Base-by-base conservation (phyloP, 2,888 invertebrate genomes). In the Rhodophaea formosa region DNA sequence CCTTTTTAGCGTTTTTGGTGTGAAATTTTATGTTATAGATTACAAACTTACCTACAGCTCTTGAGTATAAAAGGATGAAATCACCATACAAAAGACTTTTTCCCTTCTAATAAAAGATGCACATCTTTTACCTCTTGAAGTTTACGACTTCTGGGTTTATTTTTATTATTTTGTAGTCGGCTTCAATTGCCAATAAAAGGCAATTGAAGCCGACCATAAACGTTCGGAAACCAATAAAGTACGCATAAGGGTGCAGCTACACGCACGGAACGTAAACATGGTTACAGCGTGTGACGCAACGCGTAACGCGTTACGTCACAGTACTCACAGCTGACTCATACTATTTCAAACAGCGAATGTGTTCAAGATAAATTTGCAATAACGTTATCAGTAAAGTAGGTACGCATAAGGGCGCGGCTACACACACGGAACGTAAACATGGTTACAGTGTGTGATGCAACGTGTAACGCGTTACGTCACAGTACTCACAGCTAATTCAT, bases 301-400 rank as follows among this genome's bases (percentile, higher is more conserved):
- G 5, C 23, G 39, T 10, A 39, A 39, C 39, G 39, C 39, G n/a
- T 39, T 39, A 39, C 39, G 39, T 39, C 39, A n/a, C 39, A 39
- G 39, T 39, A 10, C 12, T 39, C 39, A n/a, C 39, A 39, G 39
- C n/a, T 39, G 39, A 39, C 12, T 39, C 39, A 39, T 58, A 60
- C 52, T 60, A 58, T 39, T 39, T 12, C 39, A 39, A n/a, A 39
- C 39, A 3, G 39, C 39, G n/a, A 39, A 39, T 39, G 39, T 39
- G 39, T 39, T 39, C 12, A 39, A 12, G 12, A 10, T 39, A 39
- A 39, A 23, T 2, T n/a, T 39, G 1, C 5, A n/a, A n/a, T 5
- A 39, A 39, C 6, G 12, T n/a, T 23, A 23, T 17, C n/a, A n/a
- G n/a, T n/a, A n/a, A n/a, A n/a, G n/a, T n/a, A n/a, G n/a, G n/a